Conservation (phyloP, 2,888 invertebrate species). For the Parochlus steinenii region DNA sequence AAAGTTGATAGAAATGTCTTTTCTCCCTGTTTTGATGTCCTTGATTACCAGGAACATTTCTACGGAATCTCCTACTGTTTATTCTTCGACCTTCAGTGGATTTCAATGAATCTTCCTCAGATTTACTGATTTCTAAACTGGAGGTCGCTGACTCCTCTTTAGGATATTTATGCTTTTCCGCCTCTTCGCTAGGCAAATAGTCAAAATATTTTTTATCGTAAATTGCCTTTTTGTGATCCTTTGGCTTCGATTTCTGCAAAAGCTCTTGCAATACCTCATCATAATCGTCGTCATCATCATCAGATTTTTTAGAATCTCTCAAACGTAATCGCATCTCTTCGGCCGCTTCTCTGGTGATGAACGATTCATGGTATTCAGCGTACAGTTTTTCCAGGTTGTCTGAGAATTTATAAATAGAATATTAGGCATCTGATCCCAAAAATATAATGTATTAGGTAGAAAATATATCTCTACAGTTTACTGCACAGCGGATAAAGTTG, state of each 20-base stretch:
- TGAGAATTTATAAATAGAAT: no score
- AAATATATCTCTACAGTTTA: no score
- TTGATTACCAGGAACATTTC: not conserved
- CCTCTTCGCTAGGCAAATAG: conserved; percentile 17
- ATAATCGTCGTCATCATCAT: conserved; percentile 12
- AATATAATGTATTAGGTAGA: no score
- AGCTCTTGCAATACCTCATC: conserved; percentile 13
- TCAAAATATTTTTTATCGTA: conserved; percentile 18
- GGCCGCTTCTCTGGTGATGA: conserved; percentile 14
- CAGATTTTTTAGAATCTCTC: conserved; percentile 5
- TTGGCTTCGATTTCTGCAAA: conserved; percentile 9
- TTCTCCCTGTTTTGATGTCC: no score
- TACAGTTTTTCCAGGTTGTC: no score
- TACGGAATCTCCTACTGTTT: not conserved
- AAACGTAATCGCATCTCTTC: conserved; percentile 13
- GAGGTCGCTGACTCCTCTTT: conserved; percentile 3
- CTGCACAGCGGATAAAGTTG: no score
- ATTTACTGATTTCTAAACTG: not conserved
- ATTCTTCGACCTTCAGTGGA: not conserved
- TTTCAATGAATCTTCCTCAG: no score
- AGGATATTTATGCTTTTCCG: conserved; percentile 13
- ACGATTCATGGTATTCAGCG: conserved; percentile 13
- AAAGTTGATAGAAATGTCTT: no score
- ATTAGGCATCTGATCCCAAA: no score
- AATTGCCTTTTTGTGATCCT: conserved; percentile 7